Evolutionary conservation across 2,888 invertebrate species (phyloP).

Genomic region (Amphiduros pacificus): DNA sequence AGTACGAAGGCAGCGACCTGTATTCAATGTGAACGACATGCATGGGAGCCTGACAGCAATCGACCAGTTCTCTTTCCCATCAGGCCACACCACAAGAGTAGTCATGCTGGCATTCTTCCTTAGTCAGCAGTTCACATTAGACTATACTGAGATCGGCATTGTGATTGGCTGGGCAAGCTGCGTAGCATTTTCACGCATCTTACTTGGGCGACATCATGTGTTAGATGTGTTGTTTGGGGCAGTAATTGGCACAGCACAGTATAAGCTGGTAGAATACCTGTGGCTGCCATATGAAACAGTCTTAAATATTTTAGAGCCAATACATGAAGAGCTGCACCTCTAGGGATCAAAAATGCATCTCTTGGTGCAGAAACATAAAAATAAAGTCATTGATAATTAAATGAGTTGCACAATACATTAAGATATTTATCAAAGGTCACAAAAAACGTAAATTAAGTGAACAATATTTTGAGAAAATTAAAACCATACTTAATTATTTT

Average conservation of each 20-base stretch:
- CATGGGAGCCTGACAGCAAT: conserved; percentile 73
- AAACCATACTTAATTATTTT: no score
- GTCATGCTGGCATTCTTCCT: conserved; percentile 77
- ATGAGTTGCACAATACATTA: no score
- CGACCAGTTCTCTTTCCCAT: conserved; percentile 85
- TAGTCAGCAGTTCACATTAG: conserved; percentile 54
- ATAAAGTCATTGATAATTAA: no score
- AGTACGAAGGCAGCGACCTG: conserved; percentile 77
- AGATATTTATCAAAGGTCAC: no score
- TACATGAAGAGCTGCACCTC: neutral
- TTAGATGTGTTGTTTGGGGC: conserved; percentile 81
- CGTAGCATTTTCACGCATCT: conserved; percentile 77
- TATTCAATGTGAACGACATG: conserved; percentile 70
- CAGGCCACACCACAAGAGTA: conserved; percentile 88
- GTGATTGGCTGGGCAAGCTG: conserved; percentile 75
- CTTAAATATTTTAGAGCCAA: neutral
- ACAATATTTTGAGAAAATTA: no score
- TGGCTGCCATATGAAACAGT: conserved; percentile 21
- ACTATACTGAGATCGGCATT: conserved; percentile 53
- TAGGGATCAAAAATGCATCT: no score
- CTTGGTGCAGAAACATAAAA: no score
- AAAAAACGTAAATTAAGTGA: no score
- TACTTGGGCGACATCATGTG: conserved; percentile 84
- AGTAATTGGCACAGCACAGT: conserved; percentile 66
- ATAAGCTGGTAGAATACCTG: conserved; percentile 31